A percentile compares a stretch with the other conserved stretches of the same genome.
Evolutionary conservation across 2,113 vertebrate genomes (phyloP).

Genomic region (Periophthalmus modestus): DNA sequence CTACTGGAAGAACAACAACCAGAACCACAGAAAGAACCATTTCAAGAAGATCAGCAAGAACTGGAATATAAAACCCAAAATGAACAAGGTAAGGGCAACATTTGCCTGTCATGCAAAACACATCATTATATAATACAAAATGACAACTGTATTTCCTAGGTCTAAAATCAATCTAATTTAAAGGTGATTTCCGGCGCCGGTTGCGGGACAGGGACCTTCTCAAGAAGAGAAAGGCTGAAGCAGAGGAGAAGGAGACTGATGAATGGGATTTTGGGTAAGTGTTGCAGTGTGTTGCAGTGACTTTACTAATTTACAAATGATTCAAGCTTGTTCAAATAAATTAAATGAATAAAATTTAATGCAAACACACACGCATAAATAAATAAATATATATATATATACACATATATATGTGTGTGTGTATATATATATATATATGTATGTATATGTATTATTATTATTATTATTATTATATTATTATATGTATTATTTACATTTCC

Average conservation of each 20-base stretch:
- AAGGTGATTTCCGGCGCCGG: conserved; percentile 71
- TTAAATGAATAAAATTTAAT: too few relatives aligned
- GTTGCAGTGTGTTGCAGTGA: too few relatives aligned
- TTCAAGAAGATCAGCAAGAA: conserved; percentile 8
- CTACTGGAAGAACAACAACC: background rate
- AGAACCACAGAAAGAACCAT: background rate
- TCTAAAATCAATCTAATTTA: conserved; percentile 27
- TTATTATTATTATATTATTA: too few relatives aligned
- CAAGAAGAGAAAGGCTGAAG: conserved; percentile 87
- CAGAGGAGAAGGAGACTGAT: conserved; percentile 80
- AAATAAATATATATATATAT: too few relatives aligned
- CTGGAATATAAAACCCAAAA: conserved; percentile 53
- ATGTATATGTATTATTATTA: background rate
- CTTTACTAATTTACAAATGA: background rate
- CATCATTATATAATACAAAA: background rate
- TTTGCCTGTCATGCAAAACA: background rate
- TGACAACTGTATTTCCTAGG: background rate
- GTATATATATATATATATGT: too few relatives aligned
- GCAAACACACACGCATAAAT: too few relatives aligned
- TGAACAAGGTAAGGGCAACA: conserved; percentile 65
- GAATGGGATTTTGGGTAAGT: conserved; percentile 88
- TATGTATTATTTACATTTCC: background rate
- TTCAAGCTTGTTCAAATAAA: too few relatives aligned
- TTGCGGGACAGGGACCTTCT: conserved; percentile 88
- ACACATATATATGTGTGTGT: too few relatives aligned